phyloP scores from a whole-genome alignment of 2,113 vertebrate species.

The Holacanthus passer region DNA sequence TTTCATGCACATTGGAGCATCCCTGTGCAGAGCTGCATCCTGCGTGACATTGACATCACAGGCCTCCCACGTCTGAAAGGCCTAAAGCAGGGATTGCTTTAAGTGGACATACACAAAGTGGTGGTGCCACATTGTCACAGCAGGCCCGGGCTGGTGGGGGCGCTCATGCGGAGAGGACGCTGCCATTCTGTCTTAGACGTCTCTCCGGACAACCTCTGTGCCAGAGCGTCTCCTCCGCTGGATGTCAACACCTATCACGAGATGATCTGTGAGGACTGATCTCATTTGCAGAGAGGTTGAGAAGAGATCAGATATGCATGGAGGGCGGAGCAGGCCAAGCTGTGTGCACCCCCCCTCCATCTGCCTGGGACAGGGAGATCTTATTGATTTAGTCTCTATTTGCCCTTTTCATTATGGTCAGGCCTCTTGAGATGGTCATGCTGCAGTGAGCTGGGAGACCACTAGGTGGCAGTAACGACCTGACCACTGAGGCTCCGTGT shows the following conservation, averaged over 20 bases:
- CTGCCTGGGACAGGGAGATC: constrained; percentile 3
- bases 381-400: constrained; percentile 44
- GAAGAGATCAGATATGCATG: neutral
- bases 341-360: neutral
- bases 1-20: neutral
- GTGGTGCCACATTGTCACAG: constrained; percentile 28
- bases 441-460: constrained; percentile 23
- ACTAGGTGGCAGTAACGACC: constrained; percentile 63
- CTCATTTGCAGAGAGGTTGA: constrained; percentile 6
- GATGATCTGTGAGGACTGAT: constrained; percentile 14
- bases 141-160: constrained; percentile 46
- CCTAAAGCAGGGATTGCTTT: neutral
- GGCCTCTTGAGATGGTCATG: constrained; percentile 2
- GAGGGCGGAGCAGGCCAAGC: neutral
- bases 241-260: constrained; percentile 18
- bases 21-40: neutral
- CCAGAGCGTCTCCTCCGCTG: constrained; percentile 7
- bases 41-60: neutral
- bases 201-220: constrained; percentile 45
- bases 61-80: neutral
- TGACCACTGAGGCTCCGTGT: neutral
- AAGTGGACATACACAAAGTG: neutral
- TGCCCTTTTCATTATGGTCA: constrained; percentile 49
- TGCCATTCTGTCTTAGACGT: constrained; percentile 55
- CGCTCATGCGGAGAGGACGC: constrained; percentile 55